Percentiles rank a stretch among this genome's conserved stretches.
These are phyloP conservation scores for Corythornis vintsioides DNA, from an alignment of 2,113 vertebrate species.

Conservation along the genomic window DNA sequence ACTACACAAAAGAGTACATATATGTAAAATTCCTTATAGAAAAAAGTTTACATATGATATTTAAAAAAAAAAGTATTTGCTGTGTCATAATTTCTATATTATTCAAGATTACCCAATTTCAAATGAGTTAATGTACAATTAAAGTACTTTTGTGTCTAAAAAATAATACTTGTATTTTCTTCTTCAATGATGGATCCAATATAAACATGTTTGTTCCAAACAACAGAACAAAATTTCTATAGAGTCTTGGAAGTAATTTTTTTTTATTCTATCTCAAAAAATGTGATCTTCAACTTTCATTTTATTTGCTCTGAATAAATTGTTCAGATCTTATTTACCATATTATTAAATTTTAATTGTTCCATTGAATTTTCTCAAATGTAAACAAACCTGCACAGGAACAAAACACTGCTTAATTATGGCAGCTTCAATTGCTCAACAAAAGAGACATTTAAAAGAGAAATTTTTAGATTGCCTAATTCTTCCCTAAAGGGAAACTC, in stretches of 20 bases:
- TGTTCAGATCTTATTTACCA: constrained; percentile 76
- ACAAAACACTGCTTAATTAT: constrained; percentile 46
- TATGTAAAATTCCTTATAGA: background rate
- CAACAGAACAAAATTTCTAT: background rate
- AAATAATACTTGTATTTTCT: background rate
- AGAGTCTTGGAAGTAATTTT: background rate
- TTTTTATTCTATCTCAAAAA: constrained; percentile 12
- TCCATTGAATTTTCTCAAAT: constrained; percentile 65
- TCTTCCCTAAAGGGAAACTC: constrained; percentile 16
- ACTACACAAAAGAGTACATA: background rate
- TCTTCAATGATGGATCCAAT: background rate
- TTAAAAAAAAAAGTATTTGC: background rate
- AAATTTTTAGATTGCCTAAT: constrained; percentile 25
- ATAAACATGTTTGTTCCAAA: background rate
- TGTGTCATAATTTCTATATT: background rate
- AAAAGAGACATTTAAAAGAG: constrained; percentile 43
- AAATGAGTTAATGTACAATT: background rate
- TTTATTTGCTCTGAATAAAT: constrained; percentile 75
- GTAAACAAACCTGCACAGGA: constrained; percentile 57
- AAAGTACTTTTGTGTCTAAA: background rate
- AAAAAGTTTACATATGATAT: background rate
- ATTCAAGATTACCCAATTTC: background rate
- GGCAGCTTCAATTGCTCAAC: constrained; percentile 37
- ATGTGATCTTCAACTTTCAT: constrained; percentile 30
- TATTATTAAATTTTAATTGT: constrained; percentile 81